Base-by-base conservation (phyloP, 1,140 invertebrate species). In the Drosophila oshimai region DNA sequence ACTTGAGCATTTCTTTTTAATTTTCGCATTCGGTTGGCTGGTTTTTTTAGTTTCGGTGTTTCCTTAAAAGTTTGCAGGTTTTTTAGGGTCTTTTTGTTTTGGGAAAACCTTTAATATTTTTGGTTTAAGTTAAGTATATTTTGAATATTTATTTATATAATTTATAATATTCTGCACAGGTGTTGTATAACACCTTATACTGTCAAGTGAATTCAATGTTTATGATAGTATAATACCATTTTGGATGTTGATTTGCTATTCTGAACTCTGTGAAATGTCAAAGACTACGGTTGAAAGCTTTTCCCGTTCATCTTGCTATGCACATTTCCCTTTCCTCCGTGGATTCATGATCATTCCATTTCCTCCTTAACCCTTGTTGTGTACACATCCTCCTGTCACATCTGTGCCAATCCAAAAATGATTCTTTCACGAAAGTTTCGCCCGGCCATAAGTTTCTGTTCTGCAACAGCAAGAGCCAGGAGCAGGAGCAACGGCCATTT, bases 401-500 rank as follows among this genome's bases (percentile, higher is more conserved):
- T 72, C 68, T 72, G 68, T 51, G 68, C 67, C 68, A 72, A 72
- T 72, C 62, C 60, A 67, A 67, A 67, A 67, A 67, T 67, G 62
- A 67, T 67, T 67, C 62, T 62, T 67, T 67, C 60, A 18, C 41
- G 42, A 65, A 69, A 78, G 57, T 57, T 78, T 79, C 49, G 31
- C 26, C 15, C 20, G 71, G 60, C 45, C 75, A 74, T 78, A 78
- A 78, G 60, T 78, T 78, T 73, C 17, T 50, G 33, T 78, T 73
- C 17, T 50, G 33, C 36, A 45, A 34, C 62, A n/a, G 20, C 49
- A 33, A 20, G n/a, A 47, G 10, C 28, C 73, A 29, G 41, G 53
- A n/a, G 67, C 31, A 51, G 13, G 7, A 22, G 46, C 29, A 50
- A 22, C 47, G 10, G 17, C 41, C 49, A 44, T 49, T 49, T 28